Base-by-base conservation (phyloP, 2,888 invertebrate genomes). In the Dryobota labecula region DNA sequence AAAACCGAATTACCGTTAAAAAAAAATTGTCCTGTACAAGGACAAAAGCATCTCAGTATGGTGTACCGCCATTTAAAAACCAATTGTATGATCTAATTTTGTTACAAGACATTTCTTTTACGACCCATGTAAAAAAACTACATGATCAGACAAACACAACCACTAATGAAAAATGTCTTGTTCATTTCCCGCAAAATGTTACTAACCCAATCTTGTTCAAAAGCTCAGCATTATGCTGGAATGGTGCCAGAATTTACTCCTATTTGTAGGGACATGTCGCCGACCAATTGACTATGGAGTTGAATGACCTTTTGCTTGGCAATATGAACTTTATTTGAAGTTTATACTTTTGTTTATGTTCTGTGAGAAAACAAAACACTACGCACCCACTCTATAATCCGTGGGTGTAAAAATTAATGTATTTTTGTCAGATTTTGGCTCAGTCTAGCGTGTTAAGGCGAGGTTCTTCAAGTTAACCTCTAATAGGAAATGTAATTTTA, bases 81-180 rank as follows among this genome's bases (percentile, higher is more conserved):
- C n/a, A n/a, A n/a, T n/a, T n/a, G n/a, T n/a, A n/a, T n/a, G n/a
- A n/a, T n/a, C 11, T n/a, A 24, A 38, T 38, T 62, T 38, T 30
- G 38, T 38, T 45, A 30, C 20, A 13, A 24, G 33, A 6, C 9
- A 2, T 18, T 47, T 43, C 54, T 47, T 38, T n/a, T 30, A 8
- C 13, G 4, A 24, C 20, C 20, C 36, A 15, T 36, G 27, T 61
- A 33, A 30, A n/a, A 69, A 18, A 33, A n/a, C 11, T 30, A 62
- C 33, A 62, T 30, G 41, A 54, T 15, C 45, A 61, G 15, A n/a
- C 41, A 7, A 47, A 76, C 62, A 62, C 7, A 57, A 20, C 7
- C 36, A 49, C 53, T 71, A 76, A 76, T 76, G 71, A 71, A 74
- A 76, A 71, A 70, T n/a, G 13, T 58, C 47, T 13, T 33, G 64